Percentiles rank a stretch among this genome's conserved stretches.
Conservation (phyloP, 2,888 invertebrate species). For the Belgica antarctica region DNA sequence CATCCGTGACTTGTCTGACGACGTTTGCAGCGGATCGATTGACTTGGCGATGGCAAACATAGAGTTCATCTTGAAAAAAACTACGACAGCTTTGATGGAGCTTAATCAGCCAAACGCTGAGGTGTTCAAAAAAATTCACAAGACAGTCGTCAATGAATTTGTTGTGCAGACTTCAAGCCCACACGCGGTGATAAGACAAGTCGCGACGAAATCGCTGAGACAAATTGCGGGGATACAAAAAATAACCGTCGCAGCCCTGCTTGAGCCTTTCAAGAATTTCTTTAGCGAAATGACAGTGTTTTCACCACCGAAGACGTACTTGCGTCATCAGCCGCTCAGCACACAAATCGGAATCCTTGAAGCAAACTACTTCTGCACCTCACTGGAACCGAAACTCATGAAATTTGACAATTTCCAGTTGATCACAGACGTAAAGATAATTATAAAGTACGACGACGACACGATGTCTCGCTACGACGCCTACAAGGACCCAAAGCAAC, state of each 20-base stretch:
- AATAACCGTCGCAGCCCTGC: slow-evolving; percentile 84
- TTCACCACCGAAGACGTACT: slow-evolving; percentile 89
- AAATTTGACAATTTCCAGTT: slow-evolving; percentile 89
- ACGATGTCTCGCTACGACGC: slow-evolving; percentile 82
- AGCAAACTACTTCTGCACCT: slow-evolving; percentile 94
- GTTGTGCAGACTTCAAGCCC: slow-evolving; percentile 92
- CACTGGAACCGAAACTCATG: slow-evolving; percentile 84
- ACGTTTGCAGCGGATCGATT: slow-evolving; percentile 93
- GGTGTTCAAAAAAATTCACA: background rate
- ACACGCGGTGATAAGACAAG: slow-evolving; percentile 85
- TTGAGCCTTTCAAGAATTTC: slow-evolving; percentile 91
- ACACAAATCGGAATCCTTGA: slow-evolving; percentile 97
- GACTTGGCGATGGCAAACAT: slow-evolving; percentile 92
- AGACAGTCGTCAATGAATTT: slow-evolving; percentile 71
- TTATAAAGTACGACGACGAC: slow-evolving; percentile 87
- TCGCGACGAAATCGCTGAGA: slow-evolving; percentile 82
- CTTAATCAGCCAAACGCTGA: slow-evolving; percentile 57
- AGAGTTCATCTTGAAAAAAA: slow-evolving; percentile 69
- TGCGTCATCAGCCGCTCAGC: slow-evolving; percentile 92
- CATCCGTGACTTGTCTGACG: slow-evolving; percentile 92
- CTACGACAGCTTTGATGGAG: slow-evolving; percentile 62
- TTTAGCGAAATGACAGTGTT: slow-evolving; percentile 79
- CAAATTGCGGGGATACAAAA: slow-evolving; percentile 82
- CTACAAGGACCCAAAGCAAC: slow-evolving; percentile 83
- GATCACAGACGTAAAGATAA: slow-evolving; percentile 80